Base-by-base conservation (phyloP, 1,140 invertebrate genomes). In the Carcinoscorpius rotundicauda region DNA sequence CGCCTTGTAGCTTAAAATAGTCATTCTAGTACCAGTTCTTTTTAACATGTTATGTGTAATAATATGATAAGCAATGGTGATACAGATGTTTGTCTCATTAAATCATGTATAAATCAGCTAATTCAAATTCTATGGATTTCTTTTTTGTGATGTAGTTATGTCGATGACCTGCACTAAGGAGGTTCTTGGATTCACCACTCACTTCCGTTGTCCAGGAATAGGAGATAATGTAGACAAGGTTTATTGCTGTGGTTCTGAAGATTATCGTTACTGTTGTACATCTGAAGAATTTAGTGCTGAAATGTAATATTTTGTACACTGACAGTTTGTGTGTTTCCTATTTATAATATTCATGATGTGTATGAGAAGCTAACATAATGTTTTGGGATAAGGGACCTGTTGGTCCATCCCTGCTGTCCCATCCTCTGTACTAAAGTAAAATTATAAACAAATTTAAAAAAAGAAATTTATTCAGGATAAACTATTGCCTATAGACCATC, bases 161-260 rank as follows among this genome's bases (percentile, higher is more conserved):
- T 57, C 56, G 48, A 11, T 8, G n/a, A 57, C 10, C 4, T 61
- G 60, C n/a, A 51, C 10, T 10, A 61, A 61, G 48, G 60, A 61
- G 48, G 49, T 61, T 4, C 10, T 61, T 1, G 60, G 60, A 50
- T 29, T 10, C 10, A 61, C 60, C 5, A 5, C 49, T n/a, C 49
- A 6, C 48, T 11, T 61, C 10, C n/a, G 49, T 51, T 61, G 60
- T 10, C 60, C 60, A 6, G 49, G 49, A 52, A 49, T 49, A 50
- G 9, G 60, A 6, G 60, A 4, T 52, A 11, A 10, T 10, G 10
- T 11, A 6, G 60, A 61, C 48, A 61, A 61, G 48, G 49, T 51
- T 5, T 61, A 61, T 52, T 61, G 60, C 48, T 61, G 60, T 10
- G 60, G 60, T n/a, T 29, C 60, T n/a, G 51, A 61, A 49, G 49